Conservation (phyloP, 2,797 vertebrate species). For the Euthynnus affinis region DNA sequence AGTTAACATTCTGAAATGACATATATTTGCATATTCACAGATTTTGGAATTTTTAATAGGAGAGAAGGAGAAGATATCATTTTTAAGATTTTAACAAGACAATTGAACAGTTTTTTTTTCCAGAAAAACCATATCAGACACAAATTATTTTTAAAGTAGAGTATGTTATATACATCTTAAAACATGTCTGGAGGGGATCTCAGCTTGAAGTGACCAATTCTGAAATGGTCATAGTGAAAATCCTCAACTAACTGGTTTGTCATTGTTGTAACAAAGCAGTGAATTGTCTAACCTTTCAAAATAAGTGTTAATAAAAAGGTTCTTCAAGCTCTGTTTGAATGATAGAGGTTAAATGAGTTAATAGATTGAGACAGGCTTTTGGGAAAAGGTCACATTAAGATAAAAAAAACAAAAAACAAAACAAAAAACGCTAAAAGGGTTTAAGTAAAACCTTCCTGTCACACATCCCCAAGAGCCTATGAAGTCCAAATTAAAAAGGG, state of each 20-base stretch:
- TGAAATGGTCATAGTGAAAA: slow-evolving; percentile 6
- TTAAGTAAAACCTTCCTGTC: slow-evolving; percentile 46
- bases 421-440: slow-evolving; percentile 46
- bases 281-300: slow-evolving; percentile 40
- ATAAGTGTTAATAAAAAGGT: slow-evolving; percentile 17
- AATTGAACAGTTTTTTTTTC: too few relatives aligned
- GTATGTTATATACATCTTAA: too few relatives aligned
- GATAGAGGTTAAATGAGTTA: slow-evolving; percentile 54
- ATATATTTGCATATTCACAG: too few relatives aligned
- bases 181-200: neutral
- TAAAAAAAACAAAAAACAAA: slow-evolving; percentile 26
- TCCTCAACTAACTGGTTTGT: neutral
- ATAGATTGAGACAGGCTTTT: slow-evolving; percentile 38
- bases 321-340: slow-evolving; percentile 41
- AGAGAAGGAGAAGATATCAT: too few relatives aligned
- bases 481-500: slow-evolving; percentile 39
- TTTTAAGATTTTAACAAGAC: too few relatives aligned
- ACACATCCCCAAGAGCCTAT: slow-evolving; percentile 51
- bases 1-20: too few relatives aligned
- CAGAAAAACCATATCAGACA: too few relatives aligned
- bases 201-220: neutral
- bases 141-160: too few relatives aligned
- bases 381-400: slow-evolving; percentile 67
- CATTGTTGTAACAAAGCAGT: slow-evolving; percentile 17
- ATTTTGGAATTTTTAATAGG: too few relatives aligned